Base-by-base conservation (phyloP, 2,113 vertebrate genomes). In the Clarias batrachus region DNA sequence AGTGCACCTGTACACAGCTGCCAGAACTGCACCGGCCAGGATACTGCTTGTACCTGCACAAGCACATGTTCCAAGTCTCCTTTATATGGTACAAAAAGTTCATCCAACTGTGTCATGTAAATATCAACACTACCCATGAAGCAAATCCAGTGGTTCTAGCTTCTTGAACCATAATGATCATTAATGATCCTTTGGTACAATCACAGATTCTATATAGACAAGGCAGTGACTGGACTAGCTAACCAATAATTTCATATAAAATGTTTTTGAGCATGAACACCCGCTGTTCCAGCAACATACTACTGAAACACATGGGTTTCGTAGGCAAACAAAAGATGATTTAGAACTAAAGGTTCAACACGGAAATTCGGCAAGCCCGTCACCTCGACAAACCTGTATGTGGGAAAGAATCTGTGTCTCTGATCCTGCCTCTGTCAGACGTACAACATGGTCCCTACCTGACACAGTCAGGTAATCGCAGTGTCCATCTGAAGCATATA, bases 1-100 rank as follows among this genome's bases (percentile, higher is more conserved):
- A 0, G 97, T 96, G 0, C 94, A 96, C 59, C 87, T 91, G 91
- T 97, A 97, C 77, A 99, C 90, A 0, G 96, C 95, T 0, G 97
- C 97, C 91, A 99, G 92, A 87, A 96, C 95, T 0, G 97, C 96
- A 68, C 97, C 98, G 0, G 98, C 98, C 92, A 99, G 93, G 92
- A 99, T 99, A 88, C 98, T 99, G 93, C 98, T 99, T 88, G 98
- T 99, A 70, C 98, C 98, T 99, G 90, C 37, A 84, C 11, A 86
- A 3, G 25, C 25, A 83, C 19, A 65, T 12, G 23, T 65, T 76
- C 48, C 14, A 52, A 74, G 19, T 23, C 2, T 19, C 21, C 37
- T 74, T 48, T 68, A 68, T 27, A 68, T 27, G 14, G 63, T 65
- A 68, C n/a, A 5, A 71, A 19, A 21, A 21, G 21, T 70, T 6